A percentile compares a stretch with the other conserved stretches of the same genome.
Evolutionary conservation across 2,113 vertebrate species (phyloP).

Genomic region (Neofelis nebulosa): DNA sequence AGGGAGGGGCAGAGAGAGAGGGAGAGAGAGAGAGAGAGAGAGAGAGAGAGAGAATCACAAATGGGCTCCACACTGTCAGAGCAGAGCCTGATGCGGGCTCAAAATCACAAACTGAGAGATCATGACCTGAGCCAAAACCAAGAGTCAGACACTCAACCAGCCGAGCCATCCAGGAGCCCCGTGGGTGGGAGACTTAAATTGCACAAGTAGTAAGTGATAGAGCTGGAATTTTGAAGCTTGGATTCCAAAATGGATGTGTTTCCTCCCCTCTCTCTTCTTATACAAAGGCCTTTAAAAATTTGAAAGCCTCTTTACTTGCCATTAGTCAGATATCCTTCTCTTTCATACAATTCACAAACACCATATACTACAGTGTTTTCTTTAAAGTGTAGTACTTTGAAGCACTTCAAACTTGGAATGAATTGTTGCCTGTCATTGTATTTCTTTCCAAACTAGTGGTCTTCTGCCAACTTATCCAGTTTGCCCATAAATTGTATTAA

Average conservation of each 20-base stretch:
- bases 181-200: neutral
- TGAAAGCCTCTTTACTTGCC: neutral
- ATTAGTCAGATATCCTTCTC: neutral
- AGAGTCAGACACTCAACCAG: too few relatives aligned
- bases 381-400: neutral
- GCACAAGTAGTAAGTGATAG: neutral
- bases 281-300: neutral
- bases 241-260: neutral
- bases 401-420: constrained; percentile 3
- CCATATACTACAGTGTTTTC: neutral
- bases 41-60: too few relatives aligned
- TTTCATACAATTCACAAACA: neutral
- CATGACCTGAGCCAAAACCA: too few relatives aligned
- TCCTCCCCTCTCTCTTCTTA: rapidly evolving
- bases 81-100: too few relatives aligned
- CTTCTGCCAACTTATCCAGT: neutral
- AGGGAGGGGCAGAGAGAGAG: too few relatives aligned
- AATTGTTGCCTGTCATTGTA: neutral
- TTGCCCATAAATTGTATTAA: neutral
- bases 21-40: too few relatives aligned
- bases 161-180: too few relatives aligned
- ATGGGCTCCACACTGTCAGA: too few relatives aligned
- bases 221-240: neutral
- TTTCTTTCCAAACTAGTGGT: neutral
- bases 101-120: too few relatives aligned